Conservation (phyloP, 2,797 vertebrate genomes). For the Synanceia verrucosa region DNA sequence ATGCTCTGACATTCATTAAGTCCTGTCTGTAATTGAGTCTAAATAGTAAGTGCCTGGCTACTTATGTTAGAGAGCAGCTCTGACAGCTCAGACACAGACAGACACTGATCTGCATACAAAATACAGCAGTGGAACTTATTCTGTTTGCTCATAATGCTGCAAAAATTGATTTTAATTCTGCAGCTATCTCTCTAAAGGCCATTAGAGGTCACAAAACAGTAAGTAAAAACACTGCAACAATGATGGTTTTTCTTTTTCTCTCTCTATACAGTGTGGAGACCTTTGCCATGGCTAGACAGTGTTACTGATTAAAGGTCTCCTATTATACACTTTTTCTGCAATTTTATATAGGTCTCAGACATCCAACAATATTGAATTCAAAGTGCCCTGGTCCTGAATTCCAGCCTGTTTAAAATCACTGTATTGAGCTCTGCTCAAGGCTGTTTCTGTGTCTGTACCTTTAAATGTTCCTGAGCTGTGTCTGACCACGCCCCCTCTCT, state of each 20-base stretch:
- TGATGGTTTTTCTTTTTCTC: neutral
- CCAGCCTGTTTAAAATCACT: too few species aligned
- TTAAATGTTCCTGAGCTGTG: too few species aligned
- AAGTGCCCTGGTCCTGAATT: too few species aligned
- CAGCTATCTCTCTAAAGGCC: neutral
- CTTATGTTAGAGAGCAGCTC: constrained; percentile 52
- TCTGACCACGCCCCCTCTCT: too few species aligned
- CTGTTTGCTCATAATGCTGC: neutral
- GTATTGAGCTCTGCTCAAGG: too few species aligned
- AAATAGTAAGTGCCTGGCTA: constrained; percentile 59
- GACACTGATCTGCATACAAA: constrained; percentile 32
- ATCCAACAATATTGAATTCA: too few species aligned
- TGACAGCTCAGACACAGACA: constrained; percentile 48
- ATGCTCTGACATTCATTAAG: constrained; percentile 49
- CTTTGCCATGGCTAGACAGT: constrained; percentile 13
- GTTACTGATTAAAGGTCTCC: constrained; percentile 56
- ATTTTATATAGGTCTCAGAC: too few species aligned
- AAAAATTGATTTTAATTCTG: neutral
- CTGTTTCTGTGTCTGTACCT: too few species aligned
- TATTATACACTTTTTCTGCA: too few species aligned
- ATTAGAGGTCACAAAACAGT: neutral
- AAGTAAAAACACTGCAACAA: neutral
- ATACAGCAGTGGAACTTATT: neutral
- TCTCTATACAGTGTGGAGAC: constrained; percentile 11
- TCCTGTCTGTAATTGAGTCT: constrained; percentile 64